Evolutionary conservation across 2,797 vertebrate species (phyloP), one percentile per base, ranked within the genome.

Genomic region (Channa striata): DNA sequence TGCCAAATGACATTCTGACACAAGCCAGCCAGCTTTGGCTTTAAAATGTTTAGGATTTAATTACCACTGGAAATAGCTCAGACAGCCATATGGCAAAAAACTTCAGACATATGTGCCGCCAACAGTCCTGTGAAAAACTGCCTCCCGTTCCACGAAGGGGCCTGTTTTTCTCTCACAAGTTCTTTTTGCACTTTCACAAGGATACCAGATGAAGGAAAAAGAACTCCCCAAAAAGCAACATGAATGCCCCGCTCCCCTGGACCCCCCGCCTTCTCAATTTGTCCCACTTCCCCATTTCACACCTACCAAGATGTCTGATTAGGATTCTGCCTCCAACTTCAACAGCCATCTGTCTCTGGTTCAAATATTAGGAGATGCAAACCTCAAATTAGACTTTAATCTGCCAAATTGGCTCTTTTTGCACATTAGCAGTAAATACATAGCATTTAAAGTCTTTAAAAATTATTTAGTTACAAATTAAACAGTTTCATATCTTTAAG

Each of bases 11-110:
- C 89, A 78, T 25, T 37, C 81, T 88, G 83, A 89, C 80, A 84
- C 58, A 21, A 88, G 85, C 86, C 84, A 86, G 80, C 50, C 81
- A 48, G 75, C 73, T 72, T 86, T 78, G 84, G 80, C 83, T 90
- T 84, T 85, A 78, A 95, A 96, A 95, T 96, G 95, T 96, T 96
- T 96, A 96, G 94, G 95, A 96, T 97, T 97, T 96, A 96, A 97
- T 97, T 97, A 97, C 96, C 93, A 87, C 94, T 96, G 95, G 95
- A 96, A 96, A 97, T 96, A 97, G 94, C 96, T 95, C 94, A 89
- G 93, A 94, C 95, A 94, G 94, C 95, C 96, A 97, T 97, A 97
- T 97, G 96, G 96, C 96, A 94, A 92, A 93, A 95, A 95, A 94
- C 94, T 83, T 94, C 94, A 95, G 95, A 95, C 96, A 97, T 98